Base-by-base conservation (phyloP, 2,797 vertebrate species). In the Notolabrus celidotus region DNA sequence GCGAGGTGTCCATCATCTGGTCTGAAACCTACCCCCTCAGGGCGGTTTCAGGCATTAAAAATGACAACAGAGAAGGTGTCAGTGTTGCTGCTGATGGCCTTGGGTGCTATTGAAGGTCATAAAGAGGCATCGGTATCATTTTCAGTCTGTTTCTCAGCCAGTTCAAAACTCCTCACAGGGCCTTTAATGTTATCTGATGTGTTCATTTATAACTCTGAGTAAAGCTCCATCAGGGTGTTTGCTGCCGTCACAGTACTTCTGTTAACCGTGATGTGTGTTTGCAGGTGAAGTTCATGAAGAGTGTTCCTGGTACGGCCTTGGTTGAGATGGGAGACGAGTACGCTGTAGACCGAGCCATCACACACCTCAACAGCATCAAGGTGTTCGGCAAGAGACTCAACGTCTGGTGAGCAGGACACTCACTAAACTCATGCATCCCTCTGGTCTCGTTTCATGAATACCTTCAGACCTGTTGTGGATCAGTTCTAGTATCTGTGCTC, bases 291-390 rank as follows among this genome's bases (percentile, higher is more conserved):
- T 99, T 99, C 74, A 99, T 99, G 97, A 99, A 98, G 94, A 99
- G 97, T 31, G 97, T 99, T 78, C 97, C 97, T 0, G 97, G 97
- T 25, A 98, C 97, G 0, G 96, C 97, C 1, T 82, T 99, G 81
- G 97, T 99, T 39, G 97, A 99, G 93, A 99, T 99, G 97, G 96
- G 97, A n/a, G 97, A 99, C 69, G 97, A 99, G 69, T 99, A 98
- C 5, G 97, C 97, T 38, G 97, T 99, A 45, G 97, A 99, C 93
- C 91, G 97, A 92, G 97, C 97, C 22, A 96, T 99, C 82, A 98
- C 97, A 51, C 97, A 99, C 90, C 95, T 99, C 66, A 99, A 99
- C 93, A 97, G 96, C 64, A 97, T 99, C 87, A 98, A 97, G 79
- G 90, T 99, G 71, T 99, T 99, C 90, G 96, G 96, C 64, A 99